These are phyloP conservation scores for Euwallacea fornicatus DNA, from an alignment of 1,140 invertebrate genomes.

Conservation along the genomic window DNA sequence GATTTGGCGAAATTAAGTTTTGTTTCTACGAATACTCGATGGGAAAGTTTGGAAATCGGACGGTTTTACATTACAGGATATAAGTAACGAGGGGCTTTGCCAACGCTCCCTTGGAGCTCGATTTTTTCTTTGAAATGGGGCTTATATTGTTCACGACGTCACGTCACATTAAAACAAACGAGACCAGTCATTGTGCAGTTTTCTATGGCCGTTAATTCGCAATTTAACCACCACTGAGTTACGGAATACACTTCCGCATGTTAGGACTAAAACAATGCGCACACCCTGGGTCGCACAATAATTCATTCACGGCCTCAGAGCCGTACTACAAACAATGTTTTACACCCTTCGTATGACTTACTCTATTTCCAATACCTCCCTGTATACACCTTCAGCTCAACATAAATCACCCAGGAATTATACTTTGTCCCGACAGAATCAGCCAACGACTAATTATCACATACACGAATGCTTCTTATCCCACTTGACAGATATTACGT, in stretches of 20 bases:
- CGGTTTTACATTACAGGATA: constrained; percentile 25
- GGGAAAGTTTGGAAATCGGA: constrained; percentile 30
- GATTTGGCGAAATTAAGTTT: constrained; percentile 39
- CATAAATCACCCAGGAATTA: no score
- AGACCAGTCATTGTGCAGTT: constrained; percentile 20
- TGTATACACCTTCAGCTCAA: no score
- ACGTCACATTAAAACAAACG: constrained; percentile 14
- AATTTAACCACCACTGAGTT: constrained; percentile 32
- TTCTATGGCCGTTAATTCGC: constrained; percentile 25
- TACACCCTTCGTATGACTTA: no score
- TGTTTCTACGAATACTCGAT: constrained; percentile 37
- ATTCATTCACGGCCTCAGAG: constrained; percentile 7
- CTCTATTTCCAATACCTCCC: no score
- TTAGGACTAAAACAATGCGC: constrained; percentile 33
- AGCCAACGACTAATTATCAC: constrained; percentile 52
- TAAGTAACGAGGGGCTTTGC: constrained; percentile 18
- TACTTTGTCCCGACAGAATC: constrained; percentile 29
- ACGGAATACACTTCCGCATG: constrained; percentile 32
- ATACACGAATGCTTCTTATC: constrained; percentile 53
- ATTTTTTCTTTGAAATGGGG: constrained; percentile 13
- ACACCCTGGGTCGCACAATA: constrained; percentile 21
- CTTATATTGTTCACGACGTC: constrained; percentile 14
- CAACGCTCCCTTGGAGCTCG: background rate
- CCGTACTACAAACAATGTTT: background rate
- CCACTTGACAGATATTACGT: constrained; percentile 53